phyloP scores from a whole-genome alignment of 2,888 invertebrate species.

The Diaphora mendica region DNA sequence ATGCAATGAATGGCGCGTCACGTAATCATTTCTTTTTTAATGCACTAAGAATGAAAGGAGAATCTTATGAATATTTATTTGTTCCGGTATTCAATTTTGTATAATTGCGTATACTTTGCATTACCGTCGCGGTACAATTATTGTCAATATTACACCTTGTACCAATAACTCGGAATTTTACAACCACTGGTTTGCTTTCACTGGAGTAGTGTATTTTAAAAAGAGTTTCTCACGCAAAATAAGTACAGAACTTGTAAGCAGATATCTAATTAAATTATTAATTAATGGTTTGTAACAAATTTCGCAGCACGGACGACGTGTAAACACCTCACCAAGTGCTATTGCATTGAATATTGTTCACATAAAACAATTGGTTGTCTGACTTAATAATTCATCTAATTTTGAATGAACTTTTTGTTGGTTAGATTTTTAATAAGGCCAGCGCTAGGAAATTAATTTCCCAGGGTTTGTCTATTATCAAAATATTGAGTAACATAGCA shows the following conservation, averaged over 20 bases:
- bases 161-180: conserved; percentile 10
- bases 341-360: background rate
- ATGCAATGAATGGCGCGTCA: conserved; percentile 30
- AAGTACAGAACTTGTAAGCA: background rate
- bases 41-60: conserved; percentile 44
- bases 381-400: background rate
- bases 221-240: background rate
- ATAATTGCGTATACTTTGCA: conserved; percentile 36
- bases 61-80: conserved; percentile 45
- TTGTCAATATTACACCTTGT: conserved; percentile 26
- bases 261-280: background rate
- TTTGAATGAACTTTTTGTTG: background rate
- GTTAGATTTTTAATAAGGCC: background rate
- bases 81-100: conserved; percentile 48
- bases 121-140: conserved; percentile 35
- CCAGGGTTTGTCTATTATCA: background rate
- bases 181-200: conserved; percentile 1
- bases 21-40: conserved; percentile 41
- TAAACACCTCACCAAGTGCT: background rate
- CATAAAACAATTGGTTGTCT: background rate
- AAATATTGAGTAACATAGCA: background rate
- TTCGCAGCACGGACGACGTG: background rate
- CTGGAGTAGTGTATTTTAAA: conserved; percentile 1
- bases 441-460: background rate
- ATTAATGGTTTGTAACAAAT: background rate